These are phyloP conservation scores for Chelidonichthys spinosus DNA, from an alignment of 2,797 vertebrate species.

Conservation along the genomic window DNA sequence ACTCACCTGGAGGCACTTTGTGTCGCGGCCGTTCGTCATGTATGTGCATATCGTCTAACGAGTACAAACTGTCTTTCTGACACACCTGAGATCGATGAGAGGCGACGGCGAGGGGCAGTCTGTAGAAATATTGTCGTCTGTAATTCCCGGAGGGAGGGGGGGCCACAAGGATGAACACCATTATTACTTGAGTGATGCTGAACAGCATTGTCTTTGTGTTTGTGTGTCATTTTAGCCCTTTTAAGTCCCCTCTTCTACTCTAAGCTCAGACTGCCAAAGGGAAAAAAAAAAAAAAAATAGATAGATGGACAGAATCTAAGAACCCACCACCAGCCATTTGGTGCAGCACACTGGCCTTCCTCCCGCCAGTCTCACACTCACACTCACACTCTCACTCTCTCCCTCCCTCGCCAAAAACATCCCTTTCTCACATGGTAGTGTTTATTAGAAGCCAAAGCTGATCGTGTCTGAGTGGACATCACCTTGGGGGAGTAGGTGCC, in stretches of 20 bases:
- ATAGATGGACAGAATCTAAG: slow-evolving; percentile 78
- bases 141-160: slow-evolving; percentile 61
- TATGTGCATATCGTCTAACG: slow-evolving; percentile 77
- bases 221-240: slow-evolving; percentile 88
- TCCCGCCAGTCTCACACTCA: slow-evolving; percentile 30
- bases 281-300: slow-evolving; percentile 38
- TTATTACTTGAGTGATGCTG: slow-evolving; percentile 76
- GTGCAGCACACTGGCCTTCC: slow-evolving; percentile 65
- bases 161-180: slow-evolving; percentile 70
- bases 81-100: slow-evolving; percentile 84
- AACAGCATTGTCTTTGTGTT: slow-evolving; percentile 66
- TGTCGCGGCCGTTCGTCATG: slow-evolving; percentile 78
- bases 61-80: slow-evolving; percentile 65
- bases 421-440: slow-evolving; percentile 56
- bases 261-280: slow-evolving; percentile 74
- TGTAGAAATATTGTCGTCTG: slow-evolving; percentile 54
- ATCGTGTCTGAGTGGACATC: slow-evolving; percentile 75
- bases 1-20: slow-evolving; percentile 84
- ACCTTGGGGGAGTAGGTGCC: slow-evolving; percentile 73
- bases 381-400: neutral
- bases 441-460: slow-evolving; percentile 71
- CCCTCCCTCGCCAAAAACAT: slow-evolving; percentile 39
- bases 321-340: slow-evolving; percentile 80
- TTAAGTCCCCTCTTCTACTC: slow-evolving; percentile 78
- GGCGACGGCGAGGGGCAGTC: slow-evolving; percentile 65